Evolutionary conservation across 2,113 vertebrate species (phyloP).

Genomic region (Gymnogyps californianus): DNA sequence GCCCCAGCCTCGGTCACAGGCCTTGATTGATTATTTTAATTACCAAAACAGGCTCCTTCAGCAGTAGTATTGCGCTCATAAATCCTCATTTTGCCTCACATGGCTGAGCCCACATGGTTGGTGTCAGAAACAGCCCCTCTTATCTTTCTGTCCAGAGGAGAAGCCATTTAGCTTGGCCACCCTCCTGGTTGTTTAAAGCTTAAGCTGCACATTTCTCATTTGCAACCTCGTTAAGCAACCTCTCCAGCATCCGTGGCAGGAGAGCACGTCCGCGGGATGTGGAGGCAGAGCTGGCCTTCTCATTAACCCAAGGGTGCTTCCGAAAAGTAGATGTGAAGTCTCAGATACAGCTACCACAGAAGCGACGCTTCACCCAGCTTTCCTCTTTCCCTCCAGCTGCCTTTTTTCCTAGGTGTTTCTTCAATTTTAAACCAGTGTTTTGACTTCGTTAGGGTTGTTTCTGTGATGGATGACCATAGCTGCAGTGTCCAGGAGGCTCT

Average conservation of each 20-base stretch:
- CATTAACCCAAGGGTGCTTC: conserved; percentile 1
- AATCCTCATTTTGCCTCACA: conserved; percentile 70
- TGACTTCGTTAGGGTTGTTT: neutral
- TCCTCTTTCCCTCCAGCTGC: neutral
- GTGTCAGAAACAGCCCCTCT: neutral
- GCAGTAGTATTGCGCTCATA: conserved; percentile 69
- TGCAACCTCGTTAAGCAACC: neutral
- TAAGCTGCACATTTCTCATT: conserved; percentile 6
- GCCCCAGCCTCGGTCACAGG: neutral
- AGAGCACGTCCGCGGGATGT: neutral
- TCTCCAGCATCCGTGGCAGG: neutral
- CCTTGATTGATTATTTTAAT: conserved; percentile 84
- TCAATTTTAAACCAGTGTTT: neutral
- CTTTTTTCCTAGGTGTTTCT: neutral
- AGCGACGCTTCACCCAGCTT: neutral
- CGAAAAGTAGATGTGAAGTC: neutral
- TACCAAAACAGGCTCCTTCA: conserved; percentile 70
- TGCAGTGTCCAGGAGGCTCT: conserved; percentile 20
- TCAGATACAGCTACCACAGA: neutral
- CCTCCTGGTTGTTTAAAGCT: neutral
- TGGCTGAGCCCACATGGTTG: neutral
- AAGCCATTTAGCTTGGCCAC: neutral
- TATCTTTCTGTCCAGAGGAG: neutral
- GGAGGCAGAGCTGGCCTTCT: neutral
- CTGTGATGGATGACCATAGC: neutral